Conservation (phyloP, 2,113 vertebrate species). For the Promerops cafer region DNA sequence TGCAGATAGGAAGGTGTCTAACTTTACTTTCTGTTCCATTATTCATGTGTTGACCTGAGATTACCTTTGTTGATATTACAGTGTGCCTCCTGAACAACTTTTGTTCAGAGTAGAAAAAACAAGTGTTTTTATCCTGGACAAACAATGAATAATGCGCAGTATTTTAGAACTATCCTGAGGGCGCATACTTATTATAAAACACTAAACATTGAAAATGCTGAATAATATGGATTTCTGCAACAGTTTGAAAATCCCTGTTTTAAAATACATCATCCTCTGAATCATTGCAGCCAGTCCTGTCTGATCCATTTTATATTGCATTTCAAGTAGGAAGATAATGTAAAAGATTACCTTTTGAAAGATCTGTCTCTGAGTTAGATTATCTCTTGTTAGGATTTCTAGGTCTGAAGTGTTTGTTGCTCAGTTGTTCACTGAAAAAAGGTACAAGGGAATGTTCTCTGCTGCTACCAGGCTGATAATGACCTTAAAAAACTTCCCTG, state of each 20-base stretch:
- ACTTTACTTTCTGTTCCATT: slow-evolving; percentile 46
- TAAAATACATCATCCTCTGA: not conserved
- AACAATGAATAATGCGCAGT: not conserved
- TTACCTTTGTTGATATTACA: not conserved
- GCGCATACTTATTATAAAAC: not conserved
- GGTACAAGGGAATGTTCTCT: not conserved
- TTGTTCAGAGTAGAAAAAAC: not conserved
- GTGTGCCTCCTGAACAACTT: not conserved
- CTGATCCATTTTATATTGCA: not conserved
- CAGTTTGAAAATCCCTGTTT: not conserved
- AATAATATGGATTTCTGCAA: not conserved
- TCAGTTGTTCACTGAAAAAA: not conserved
- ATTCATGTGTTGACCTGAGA: slow-evolving; percentile 34
- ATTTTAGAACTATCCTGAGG: not conserved
- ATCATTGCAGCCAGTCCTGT: not conserved
- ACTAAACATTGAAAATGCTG: not conserved
- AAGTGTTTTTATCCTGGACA: not conserved
- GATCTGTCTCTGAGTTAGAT: not conserved
- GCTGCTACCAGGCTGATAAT: not conserved
- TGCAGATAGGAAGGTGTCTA: slow-evolving; percentile 3
- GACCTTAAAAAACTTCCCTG: not conserved
- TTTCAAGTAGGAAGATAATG: not conserved
- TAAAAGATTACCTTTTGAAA: not conserved
- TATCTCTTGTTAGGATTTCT: not conserved
- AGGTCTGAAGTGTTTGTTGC: not conserved